Base-by-base conservation (phyloP, 1,140 invertebrate species). In the Proctacanthus coquilletti region DNA sequence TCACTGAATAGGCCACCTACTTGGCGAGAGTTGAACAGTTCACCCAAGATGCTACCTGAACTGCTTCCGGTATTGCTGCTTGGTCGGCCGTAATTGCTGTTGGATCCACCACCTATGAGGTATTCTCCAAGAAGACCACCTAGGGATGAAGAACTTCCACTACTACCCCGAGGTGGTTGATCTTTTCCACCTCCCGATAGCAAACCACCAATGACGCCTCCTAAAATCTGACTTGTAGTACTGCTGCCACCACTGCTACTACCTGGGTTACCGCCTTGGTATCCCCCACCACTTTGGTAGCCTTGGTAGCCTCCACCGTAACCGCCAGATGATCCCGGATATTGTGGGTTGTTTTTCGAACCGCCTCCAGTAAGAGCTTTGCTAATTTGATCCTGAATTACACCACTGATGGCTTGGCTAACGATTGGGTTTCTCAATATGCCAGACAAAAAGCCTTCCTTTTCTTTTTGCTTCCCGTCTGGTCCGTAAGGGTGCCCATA, bases 361-460 rank as follows among this genome's bases (percentile, higher is more conserved):
- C n/a, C n/a, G 6, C 23, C n/a, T 2, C 55, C 55, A 34, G 55
- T 47, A 18, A 58, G 42, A 35, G 51, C 46, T 29, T 58, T 58
- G 34, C 52, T 43, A 21, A 58, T 57, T 42, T 58, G 55, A 30
- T 52, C 54, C 39, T 54, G 52, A 53, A 58, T 53, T 31, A 58
- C 55, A 42, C 55, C 55, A 25, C 49, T 48, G 8, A 58, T 52
- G 35, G 55, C 55, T 47, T 57, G 52, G 48, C 46, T 55, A 34
- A 58, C 55, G 36, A 51, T 51, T 40, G 55, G 55, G 43, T 52
- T 58, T 17, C 52, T 55, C 40, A 58, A 55, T 41, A 58, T 54
- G 33, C 46, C 54, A 21, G 55, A 57, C 40, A 58, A 53, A 46
- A 58, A 57, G 36, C 54, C 52, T 21, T 39, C 39, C 40, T 54